Conservation (phyloP, 1,140 invertebrate species). For the Lutraria rhynchaena region DNA sequence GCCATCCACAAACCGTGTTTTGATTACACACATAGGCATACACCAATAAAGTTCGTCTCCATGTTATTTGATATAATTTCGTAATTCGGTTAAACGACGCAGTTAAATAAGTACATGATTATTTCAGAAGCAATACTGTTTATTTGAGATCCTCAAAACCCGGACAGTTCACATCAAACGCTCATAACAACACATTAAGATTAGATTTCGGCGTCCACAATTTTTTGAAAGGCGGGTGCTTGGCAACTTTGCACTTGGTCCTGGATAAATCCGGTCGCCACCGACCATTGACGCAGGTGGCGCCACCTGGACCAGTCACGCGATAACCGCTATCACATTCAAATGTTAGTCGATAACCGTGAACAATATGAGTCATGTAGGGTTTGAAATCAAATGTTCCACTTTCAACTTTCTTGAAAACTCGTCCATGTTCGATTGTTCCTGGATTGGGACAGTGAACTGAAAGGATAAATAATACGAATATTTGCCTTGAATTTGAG, state of each 20-base stretch:
- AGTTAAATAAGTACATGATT: no score
- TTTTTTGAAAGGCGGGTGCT: conserved; percentile 50
- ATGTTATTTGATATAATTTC: no score
- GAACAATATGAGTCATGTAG: conserved; percentile 71
- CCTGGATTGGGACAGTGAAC: conserved; percentile 73
- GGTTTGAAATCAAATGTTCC: conserved; percentile 70
- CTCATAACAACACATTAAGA: background rate
- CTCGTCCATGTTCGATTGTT: conserved; percentile 67
- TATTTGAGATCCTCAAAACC: no score
- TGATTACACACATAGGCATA: no score
- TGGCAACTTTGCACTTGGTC: conserved; percentile 33
- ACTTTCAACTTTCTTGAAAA: conserved; percentile 63
- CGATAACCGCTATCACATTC: conserved; percentile 95
- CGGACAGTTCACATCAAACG: no score
- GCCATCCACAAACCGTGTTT: no score
- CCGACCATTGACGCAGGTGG: conserved; percentile 93
- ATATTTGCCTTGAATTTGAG: no score
- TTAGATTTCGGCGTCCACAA: conserved; percentile 46
- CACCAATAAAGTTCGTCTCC: no score
- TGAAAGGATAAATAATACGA: conserved; percentile 59
- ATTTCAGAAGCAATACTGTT: no score
- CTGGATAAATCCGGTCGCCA: conserved; percentile 87
- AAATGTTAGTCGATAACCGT: conserved; percentile 89
- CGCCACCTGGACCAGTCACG: conserved; percentile 93
- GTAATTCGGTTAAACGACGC: no score